Conservation (phyloP, 2,888 invertebrate genomes). For the Ceratothoa steindachneri region DNA sequence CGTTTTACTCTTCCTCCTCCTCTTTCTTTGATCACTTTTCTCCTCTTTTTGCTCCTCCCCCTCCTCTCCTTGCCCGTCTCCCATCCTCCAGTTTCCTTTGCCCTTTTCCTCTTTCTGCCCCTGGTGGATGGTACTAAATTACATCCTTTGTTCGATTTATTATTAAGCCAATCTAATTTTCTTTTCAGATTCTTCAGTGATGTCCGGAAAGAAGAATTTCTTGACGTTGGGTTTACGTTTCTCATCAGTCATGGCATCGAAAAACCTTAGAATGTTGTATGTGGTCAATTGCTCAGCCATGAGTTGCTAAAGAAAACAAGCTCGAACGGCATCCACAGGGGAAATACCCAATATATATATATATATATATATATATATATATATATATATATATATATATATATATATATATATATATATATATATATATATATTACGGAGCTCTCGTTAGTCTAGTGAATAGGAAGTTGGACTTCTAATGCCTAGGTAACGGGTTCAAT, state of each 20-base stretch:
- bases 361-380: neutral
- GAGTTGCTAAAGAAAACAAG: neutral
- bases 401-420: neutral
- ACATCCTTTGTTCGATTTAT: no score
- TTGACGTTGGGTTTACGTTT: no score
- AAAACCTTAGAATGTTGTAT: no score
- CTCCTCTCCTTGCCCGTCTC: neutral
- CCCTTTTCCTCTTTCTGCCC: neutral
- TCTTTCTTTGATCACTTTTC: neutral
- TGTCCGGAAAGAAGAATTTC: no score
- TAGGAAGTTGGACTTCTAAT: no score
- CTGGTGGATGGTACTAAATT: no score
- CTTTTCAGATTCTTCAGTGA: no score
- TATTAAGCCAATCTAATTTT: no score
- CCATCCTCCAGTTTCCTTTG: neutral
- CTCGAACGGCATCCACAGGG: neutral
- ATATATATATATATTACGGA: neutral
- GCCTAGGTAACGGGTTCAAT: no score
- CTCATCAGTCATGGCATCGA: no score
- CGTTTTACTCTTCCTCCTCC: no score
- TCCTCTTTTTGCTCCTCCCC: neutral
- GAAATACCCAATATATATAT: neutral
- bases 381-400: neutral
- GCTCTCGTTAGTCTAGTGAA: no score
- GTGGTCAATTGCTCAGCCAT: neutral